Conservation (phyloP, 2,797 vertebrate genomes). For the Pteronotus mesoamericanus region DNA sequence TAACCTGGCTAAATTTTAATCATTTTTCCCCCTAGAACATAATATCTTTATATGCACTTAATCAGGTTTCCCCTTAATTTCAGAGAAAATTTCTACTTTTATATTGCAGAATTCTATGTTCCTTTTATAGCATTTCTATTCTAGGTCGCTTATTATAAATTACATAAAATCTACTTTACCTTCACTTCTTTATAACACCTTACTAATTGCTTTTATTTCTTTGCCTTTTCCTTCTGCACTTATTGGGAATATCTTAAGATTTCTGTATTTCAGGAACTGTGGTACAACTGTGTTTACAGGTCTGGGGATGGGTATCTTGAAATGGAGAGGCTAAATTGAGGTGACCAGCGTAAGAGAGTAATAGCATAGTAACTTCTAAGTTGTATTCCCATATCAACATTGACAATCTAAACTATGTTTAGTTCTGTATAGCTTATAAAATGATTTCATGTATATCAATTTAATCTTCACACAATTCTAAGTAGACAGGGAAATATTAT, state of each 20-base stretch:
- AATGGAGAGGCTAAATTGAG: not conserved
- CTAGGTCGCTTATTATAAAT: not conserved
- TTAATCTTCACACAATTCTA: not conserved
- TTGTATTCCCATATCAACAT: not conserved
- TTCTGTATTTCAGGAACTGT: not conserved
- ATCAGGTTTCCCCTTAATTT: not conserved
- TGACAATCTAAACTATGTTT: not conserved
- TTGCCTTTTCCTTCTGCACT: not conserved
- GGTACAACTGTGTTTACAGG: not conserved
- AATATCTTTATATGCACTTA: not conserved
- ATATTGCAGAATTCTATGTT: not conserved
- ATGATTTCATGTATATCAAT: not conserved
- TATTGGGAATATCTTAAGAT: not conserved
- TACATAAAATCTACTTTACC: not conserved
- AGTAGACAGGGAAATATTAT: not conserved
- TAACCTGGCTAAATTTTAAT: not conserved
- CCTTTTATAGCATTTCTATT: not conserved
- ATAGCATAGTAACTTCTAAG: not conserved
- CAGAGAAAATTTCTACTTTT: not conserved
- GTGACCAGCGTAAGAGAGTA: not conserved
- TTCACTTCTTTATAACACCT: not conserved
- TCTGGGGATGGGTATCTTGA: not conserved
- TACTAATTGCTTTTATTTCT: slow-evolving; percentile 23
- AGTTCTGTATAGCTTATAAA: not conserved
- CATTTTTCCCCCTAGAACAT: not conserved